These are phyloP conservation scores for Varecia variegata DNA, from an alignment of 2,797 vertebrate genomes.

Conservation along the genomic window DNA sequence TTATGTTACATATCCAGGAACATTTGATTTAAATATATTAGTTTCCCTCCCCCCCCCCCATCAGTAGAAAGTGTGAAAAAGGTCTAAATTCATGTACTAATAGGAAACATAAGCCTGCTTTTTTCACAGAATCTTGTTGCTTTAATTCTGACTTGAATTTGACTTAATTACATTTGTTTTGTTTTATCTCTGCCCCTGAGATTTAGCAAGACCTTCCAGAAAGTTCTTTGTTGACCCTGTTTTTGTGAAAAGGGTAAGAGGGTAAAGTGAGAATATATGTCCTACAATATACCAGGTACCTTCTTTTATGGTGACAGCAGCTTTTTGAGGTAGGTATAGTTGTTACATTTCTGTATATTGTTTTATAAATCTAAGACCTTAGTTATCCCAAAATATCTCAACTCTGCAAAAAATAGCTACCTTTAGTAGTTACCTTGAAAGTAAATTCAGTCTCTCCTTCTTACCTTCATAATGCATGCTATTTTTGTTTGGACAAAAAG, in stretches of 20 bases:
- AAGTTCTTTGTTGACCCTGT: not conserved
- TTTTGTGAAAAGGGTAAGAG: not conserved
- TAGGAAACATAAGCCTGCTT: not conserved
- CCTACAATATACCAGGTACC: not conserved
- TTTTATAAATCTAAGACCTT: slow-evolving; percentile 25
- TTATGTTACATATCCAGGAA: not conserved
- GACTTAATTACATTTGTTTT: not conserved
- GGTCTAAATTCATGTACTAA: not conserved
- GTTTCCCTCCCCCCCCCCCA: not conserved
- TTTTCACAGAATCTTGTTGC: not conserved
- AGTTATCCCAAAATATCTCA: not conserved
- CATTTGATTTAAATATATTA: not conserved
- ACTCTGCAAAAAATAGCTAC: not conserved
- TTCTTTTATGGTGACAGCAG: not conserved
- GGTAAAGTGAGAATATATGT: not conserved
- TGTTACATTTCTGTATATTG: not conserved
- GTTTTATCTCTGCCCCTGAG: not conserved
- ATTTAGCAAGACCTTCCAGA: not conserved
- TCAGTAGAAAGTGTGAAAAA: not conserved
- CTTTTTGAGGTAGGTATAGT: not conserved
- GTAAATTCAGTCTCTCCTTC: not conserved
- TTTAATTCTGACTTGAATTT: slow-evolving; percentile 20
- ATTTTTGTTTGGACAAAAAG: not conserved
- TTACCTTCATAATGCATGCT: not conserved
- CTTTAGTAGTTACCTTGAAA: not conserved